Evolutionary conservation across 2,797 vertebrate species (phyloP), one percentile per base, ranked within the genome.

Genomic region (Acrossocheilus wenchowensis): DNA sequence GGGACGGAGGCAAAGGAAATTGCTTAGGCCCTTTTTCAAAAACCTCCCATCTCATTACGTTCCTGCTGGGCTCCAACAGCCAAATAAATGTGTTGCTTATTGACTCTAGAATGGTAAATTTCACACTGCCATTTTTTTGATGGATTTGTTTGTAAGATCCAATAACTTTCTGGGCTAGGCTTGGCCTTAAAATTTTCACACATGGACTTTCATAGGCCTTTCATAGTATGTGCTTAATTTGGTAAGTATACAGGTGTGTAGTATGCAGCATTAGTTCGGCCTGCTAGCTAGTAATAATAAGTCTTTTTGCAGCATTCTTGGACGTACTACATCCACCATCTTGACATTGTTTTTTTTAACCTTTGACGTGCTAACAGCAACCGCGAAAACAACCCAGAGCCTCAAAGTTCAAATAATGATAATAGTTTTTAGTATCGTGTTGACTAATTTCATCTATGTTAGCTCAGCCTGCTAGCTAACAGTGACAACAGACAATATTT

Each of bases 1-100:
- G 68, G 66, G 66, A 71, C 17, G 1, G 64, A 80, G 52, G 71
- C 12, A 17, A 74, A 86, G 69, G 84, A 81, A 86, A 86, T 86
- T 87, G 84, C 78, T 50, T 36, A 15, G 78, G 21, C 66, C 82
- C 88, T 86, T 81, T 71, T 78, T 84, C 88, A 78, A 77, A 87
- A 86, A 92, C 89, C 60, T 91, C 87, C 54, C 54, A 50, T 86
- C 84, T 86, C 41, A 62, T 86, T 86, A 52, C 15, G 10, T 39
- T 50, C 68, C 68, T 64, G 78, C 69, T 26, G 54, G 78, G 78
- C 78, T 81, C 54, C 30, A 43, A 43, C 78, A 64, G 54, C 14
- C 68, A 81, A 81, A 83, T 71, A 81, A 85, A 72, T 71, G 80
- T 80, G 45, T 83, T 62, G 48, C 72, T 79, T 73, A 78, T 80